Percentiles rank a stretch among this genome's conserved stretches.
phyloP scores from a whole-genome alignment of 1,140 invertebrate genomes.

The Drosophila grimshawi region DNA sequence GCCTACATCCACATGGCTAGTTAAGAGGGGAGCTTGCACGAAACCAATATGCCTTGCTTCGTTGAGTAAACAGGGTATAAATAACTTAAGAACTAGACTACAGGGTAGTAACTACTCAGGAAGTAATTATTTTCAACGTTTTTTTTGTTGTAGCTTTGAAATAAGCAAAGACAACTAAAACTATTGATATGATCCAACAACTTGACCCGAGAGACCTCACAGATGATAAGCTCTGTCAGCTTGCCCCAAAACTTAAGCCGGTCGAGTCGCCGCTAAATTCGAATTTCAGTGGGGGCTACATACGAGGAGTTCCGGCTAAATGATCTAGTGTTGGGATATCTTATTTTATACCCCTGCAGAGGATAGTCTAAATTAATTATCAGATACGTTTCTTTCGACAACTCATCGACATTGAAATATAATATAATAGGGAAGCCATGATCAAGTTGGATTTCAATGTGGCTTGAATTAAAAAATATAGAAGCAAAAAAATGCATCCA shows the following conservation, averaged over 20 bases:
- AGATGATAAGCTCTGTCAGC: slow-evolving; percentile 9
- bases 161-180: slow-evolving; percentile 11
- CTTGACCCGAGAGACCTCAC: slow-evolving; percentile 1
- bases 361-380: too few species aligned
- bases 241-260: slow-evolving; percentile 6
- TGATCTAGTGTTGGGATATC: too few species aligned
- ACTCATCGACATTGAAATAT: too few species aligned
- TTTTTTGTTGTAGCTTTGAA: neutral
- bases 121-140: neutral
- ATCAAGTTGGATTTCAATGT: too few species aligned
- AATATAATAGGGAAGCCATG: too few species aligned
- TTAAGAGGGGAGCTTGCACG: neutral
- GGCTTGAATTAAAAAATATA: too few species aligned
- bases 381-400: too few species aligned
- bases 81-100: too few species aligned
- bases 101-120: slow-evolving; percentile 6
- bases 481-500: too few species aligned
- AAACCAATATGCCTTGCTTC: neutral
- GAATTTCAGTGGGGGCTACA: neutral
- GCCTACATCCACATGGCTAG: neutral
- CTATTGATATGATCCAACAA: slow-evolving; percentile 21
- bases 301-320: too few species aligned
- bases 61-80: neutral
- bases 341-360: too few species aligned
- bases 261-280: neutral